Percentiles rank a stretch among this genome's conserved stretches.
Conservation (phyloP, 2,888 invertebrate species). For the Synanthedon vespiformis region DNA sequence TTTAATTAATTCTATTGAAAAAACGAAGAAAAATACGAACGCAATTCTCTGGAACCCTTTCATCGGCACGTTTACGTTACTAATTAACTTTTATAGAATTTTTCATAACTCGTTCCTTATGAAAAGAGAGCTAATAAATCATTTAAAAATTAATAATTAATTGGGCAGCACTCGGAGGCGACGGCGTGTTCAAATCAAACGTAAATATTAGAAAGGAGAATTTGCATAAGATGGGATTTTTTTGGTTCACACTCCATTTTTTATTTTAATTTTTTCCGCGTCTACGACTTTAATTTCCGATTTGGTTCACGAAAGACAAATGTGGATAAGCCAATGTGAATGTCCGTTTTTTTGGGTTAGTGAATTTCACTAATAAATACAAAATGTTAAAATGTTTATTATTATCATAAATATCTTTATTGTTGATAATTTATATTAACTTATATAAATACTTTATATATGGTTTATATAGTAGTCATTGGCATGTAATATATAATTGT, state of each 20-base stretch:
- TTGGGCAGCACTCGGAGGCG: slow-evolving; percentile 37
- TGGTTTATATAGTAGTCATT: too few relatives aligned
- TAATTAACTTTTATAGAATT: slow-evolving; percentile 52
- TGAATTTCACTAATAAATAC: too few relatives aligned
- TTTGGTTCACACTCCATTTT: slow-evolving; percentile 17
- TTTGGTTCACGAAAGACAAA: neutral
- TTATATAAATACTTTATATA: too few relatives aligned
- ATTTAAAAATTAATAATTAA: slow-evolving; percentile 66
- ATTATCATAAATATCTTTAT: too few relatives aligned
- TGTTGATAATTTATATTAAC: too few relatives aligned
- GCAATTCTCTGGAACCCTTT: slow-evolving; percentile 34
- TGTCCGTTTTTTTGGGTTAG: too few relatives aligned
- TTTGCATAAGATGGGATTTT: slow-evolving; percentile 61
- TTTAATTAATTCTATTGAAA: slow-evolving; percentile 54
- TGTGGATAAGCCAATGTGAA: neutral
- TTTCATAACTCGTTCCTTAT: slow-evolving; percentile 34
- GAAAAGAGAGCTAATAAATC: slow-evolving; percentile 53
- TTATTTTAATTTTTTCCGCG: slow-evolving; percentile 25
- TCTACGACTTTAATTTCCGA: slow-evolving; percentile 3
- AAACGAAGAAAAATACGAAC: slow-evolving; percentile 12
- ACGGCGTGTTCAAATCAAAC: slow-evolving; percentile 50
- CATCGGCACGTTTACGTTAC: slow-evolving; percentile 35
- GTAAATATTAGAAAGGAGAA: slow-evolving; percentile 42
- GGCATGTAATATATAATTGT: too few relatives aligned
- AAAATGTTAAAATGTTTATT: too few relatives aligned